These are phyloP conservation scores for Misgurnus anguillicaudatus DNA, from an alignment of 2,113 vertebrate genomes.

Conservation along the genomic window DNA sequence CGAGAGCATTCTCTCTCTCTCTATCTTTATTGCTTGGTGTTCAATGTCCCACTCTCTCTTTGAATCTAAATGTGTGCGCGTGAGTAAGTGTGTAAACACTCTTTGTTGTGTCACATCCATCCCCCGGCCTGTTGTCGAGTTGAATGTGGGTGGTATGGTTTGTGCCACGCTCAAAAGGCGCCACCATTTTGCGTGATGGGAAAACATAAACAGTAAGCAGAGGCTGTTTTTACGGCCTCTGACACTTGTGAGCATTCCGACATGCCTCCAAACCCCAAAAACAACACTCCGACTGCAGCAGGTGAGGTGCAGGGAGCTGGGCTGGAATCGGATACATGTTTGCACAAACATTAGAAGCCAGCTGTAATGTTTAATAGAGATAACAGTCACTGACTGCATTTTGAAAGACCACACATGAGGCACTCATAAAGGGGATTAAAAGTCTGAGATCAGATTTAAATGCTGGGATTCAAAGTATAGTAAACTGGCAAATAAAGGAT, in stretches of 20 bases:
- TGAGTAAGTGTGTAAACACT: slow-evolving; percentile 49
- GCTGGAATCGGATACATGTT: slow-evolving; percentile 17
- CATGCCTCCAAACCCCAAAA: slow-evolving; percentile 60
- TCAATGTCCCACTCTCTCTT: slow-evolving; percentile 44
- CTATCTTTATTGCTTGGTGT: slow-evolving; percentile 46
- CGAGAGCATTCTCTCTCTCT: slow-evolving; percentile 38
- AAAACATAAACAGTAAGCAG: slow-evolving; percentile 69
- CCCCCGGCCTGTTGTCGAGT: slow-evolving; percentile 31
- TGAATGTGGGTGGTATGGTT: slow-evolving; percentile 47
- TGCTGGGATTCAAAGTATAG: background rate
- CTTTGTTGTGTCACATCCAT: slow-evolving; percentile 43
- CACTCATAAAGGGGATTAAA: background rate
- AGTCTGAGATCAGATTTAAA: background rate
- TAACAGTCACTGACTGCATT: slow-evolving; percentile 7
- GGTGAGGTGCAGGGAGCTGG: slow-evolving; percentile 7
- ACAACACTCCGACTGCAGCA: slow-evolving; percentile 38
- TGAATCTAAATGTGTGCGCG: slow-evolving; percentile 45
- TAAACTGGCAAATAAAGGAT: background rate
- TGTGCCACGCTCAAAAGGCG: slow-evolving; percentile 57
- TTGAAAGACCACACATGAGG: slow-evolving; percentile 27
- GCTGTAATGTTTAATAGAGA: slow-evolving; percentile 39
- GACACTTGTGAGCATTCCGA: slow-evolving; percentile 52
- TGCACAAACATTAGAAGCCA: slow-evolving; percentile 18
- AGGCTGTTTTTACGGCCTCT: slow-evolving; percentile 54
- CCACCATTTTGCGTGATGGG: slow-evolving; percentile 62